Conservation (phyloP, 1,140 invertebrate species). For the Campoletis sonorensis region DNA sequence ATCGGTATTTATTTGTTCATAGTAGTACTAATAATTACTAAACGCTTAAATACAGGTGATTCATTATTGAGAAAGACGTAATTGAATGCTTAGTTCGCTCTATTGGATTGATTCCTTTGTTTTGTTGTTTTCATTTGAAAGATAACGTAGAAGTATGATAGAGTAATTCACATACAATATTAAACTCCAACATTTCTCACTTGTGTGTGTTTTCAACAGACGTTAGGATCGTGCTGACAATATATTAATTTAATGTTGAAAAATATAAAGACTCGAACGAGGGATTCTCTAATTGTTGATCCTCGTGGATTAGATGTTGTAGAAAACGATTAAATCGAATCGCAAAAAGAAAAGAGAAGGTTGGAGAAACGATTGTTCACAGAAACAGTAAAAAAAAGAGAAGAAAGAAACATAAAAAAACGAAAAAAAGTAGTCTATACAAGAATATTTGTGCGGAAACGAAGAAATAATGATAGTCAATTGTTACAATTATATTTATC, state of each 20-base stretch:
- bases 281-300: too few relatives aligned
- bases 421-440: slow-evolving; percentile 63
- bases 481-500: slow-evolving; percentile 19
- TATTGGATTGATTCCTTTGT: slow-evolving; percentile 7
- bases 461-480: slow-evolving; percentile 57
- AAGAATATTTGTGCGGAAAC: slow-evolving; percentile 61
- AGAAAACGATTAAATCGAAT: too few relatives aligned
- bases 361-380: too few relatives aligned
- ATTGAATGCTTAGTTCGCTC: slow-evolving; percentile 39
- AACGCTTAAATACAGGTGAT: slow-evolving; percentile 75
- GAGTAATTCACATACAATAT: slow-evolving; percentile 44
- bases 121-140: slow-evolving; percentile 19
- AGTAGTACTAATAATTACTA: slow-evolving; percentile 71
- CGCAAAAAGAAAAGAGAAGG: too few relatives aligned
- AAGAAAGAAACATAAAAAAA: slow-evolving; percentile 49
- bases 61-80: slow-evolving; percentile 57
- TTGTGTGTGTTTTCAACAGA: too few relatives aligned
- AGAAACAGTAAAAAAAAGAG: neutral
- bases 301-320: too few relatives aligned
- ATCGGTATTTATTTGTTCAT: slow-evolving; percentile 74
- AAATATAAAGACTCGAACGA: too few relatives aligned
- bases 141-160: slow-evolving; percentile 42
- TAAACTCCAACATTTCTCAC: too few relatives aligned
- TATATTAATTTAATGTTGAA: too few relatives aligned
- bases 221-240: too few relatives aligned